Evolutionary conservation across 2,113 vertebrate genomes (phyloP).

Genomic region (Nibea albiflora): DNA sequence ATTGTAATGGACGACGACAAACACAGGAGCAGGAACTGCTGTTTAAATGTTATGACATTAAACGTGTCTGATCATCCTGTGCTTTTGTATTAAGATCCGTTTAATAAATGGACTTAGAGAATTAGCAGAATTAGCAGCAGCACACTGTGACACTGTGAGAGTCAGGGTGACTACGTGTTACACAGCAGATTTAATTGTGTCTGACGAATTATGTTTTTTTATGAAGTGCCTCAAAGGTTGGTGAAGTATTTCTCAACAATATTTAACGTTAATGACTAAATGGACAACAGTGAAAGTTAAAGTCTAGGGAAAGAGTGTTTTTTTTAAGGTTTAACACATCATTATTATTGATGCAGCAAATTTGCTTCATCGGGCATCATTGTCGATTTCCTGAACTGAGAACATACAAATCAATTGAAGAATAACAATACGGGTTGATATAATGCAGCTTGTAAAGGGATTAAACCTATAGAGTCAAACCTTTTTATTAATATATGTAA

Average conservation of each 20-base stretch:
- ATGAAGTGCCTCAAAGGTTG: neutral
- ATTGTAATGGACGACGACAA: conserved; percentile 1
- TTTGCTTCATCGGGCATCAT: neutral
- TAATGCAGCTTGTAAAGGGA: neutral
- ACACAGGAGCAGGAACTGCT: neutral
- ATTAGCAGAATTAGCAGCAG: neutral
- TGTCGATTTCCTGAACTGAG: conserved; percentile 5
- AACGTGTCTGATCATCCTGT: too few species aligned
- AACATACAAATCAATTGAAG: neutral
- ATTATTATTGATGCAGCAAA: neutral
- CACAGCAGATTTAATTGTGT: neutral
- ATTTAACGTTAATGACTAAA: too few species aligned
- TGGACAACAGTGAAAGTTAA: too few species aligned
- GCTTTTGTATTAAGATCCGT: neutral
- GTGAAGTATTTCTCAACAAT: neutral
- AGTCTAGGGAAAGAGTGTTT: too few species aligned
- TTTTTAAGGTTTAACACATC: neutral
- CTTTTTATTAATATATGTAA: neutral
- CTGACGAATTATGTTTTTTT: neutral
- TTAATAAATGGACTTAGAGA: neutral
- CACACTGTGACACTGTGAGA: neutral
- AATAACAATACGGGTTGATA: neutral
- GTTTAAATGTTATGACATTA: neutral
- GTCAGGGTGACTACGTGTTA: too few species aligned
- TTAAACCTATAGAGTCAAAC: neutral